Conservation (phyloP, 2,797 vertebrate species). For the Semotilus atromaculatus region DNA sequence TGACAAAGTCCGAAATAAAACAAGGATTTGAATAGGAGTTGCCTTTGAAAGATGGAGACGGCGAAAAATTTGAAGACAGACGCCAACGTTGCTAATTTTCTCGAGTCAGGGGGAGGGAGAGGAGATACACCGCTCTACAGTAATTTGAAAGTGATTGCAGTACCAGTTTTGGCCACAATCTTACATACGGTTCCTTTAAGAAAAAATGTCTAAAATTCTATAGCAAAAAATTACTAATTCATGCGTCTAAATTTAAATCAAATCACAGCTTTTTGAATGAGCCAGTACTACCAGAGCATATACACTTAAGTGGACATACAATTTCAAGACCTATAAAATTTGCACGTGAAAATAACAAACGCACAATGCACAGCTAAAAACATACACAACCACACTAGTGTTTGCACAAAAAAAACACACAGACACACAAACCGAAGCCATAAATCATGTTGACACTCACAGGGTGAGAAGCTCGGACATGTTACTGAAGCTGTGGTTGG, state of each 20-base stretch:
- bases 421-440: slow-evolving; percentile 50
- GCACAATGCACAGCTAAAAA: slow-evolving; percentile 35
- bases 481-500: slow-evolving; percentile 99
- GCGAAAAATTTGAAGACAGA: no score
- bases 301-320: not conserved
- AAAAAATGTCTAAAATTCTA: not conserved
- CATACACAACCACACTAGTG: slow-evolving; percentile 12
- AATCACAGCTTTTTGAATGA: not conserved
- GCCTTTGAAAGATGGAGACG: no score
- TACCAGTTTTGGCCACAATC: no score
- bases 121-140: no score
- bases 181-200: no score
- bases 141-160: no score
- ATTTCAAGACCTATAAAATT: slow-evolving; percentile 13
- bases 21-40: no score
- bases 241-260: not conserved
- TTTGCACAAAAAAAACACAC: slow-evolving; percentile 34
- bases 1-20: no score
- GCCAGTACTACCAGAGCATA: not conserved
- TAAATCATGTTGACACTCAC: slow-evolving; percentile 86
- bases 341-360: not conserved
- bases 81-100: no score
- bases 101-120: no score
- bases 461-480: slow-evolving; percentile 98
- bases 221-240: not conserved